Base-by-base conservation (phyloP, 1,140 invertebrate species). In the Medauroidea extradentata region DNA sequence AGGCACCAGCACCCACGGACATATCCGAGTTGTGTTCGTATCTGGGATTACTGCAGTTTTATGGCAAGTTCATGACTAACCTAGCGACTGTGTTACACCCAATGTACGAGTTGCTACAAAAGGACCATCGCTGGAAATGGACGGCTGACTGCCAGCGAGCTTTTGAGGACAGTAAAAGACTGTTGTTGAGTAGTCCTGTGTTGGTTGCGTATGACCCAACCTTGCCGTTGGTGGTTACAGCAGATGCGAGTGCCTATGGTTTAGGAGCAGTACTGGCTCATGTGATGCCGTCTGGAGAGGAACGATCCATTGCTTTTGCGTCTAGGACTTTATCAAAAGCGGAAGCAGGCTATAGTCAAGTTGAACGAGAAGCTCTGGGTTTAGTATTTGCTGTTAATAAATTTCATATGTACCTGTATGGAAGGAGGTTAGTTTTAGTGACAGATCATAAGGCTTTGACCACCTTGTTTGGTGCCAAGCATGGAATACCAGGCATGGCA, bases 341-440 rank as follows among this genome's bases (percentile, higher is more conserved):
- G 3, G 74, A 82, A 63, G 61, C 68, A 63, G 79, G 75, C 53
- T 80, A 83, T 50, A 59, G 72, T 9, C 75, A 78, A 59, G 75
- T 80, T 25, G 78, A 85, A 29, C 79, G 75, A 63, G 80, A 85
- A 70, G 77, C 75, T 9, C 62, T 79, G n/a, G 72, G 74, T 2
- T 74, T 84, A 11, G 59, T 82, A 1, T 83, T 70, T 66, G 75
- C 72, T 4, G 70, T 84, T 3, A 72, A 73, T 55, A 78, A 77
- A 65, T 83, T 83, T 66, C 70, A 80, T 38, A 63, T 78, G 29
- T 84, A 78, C 63, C 49, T 85, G 4, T 75, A 70, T 63, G 81
- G 81, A 29, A 60, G 71, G 18, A 51, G 68, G 16, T 84, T 83
- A 68, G 67, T 67, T 8, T 59, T 81, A 14, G 58, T 67, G 41